phyloP scores from a whole-genome alignment of 2,113 vertebrate species.

The Lonchura striata region DNA sequence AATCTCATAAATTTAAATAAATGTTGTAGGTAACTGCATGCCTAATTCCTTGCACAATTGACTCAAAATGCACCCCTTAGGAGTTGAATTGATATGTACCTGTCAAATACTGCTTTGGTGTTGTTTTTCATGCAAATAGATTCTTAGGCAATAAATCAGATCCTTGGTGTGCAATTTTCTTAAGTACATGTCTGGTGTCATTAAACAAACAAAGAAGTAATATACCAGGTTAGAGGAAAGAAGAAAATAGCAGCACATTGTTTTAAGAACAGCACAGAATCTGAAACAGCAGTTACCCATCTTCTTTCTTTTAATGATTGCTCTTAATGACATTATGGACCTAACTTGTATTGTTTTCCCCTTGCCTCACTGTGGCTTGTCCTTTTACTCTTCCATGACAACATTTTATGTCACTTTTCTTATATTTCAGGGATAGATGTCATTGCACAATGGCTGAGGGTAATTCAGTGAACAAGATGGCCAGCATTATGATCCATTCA shows the following conservation, averaged over 20 bases:
- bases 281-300: neutral
- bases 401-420: neutral
- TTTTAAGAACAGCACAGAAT: neutral
- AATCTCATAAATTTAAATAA: conserved; percentile 40
- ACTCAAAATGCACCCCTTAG: conserved; percentile 27
- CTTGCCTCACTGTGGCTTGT: neutral
- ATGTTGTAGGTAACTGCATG: neutral
- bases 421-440: neutral
- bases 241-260: neutral
- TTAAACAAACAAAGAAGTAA: conserved; percentile 51
- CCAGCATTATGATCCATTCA: neutral
- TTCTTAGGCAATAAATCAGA: conserved; percentile 27
- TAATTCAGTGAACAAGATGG: neutral
- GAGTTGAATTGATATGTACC: conserved; percentile 2
- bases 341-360: neutral
- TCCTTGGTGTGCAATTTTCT: conserved; percentile 41
- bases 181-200: conserved; percentile 29
- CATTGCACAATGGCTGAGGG: neutral
- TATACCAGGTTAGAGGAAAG: conserved; percentile 9
- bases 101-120: conserved; percentile 1
- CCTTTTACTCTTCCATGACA: neutral
- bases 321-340: neutral
- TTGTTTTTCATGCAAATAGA: neutral
- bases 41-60: neutral
- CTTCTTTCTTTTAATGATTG: neutral